These are phyloP conservation scores for Labia minor DNA, from an alignment of 2,888 invertebrate genomes.

Conservation along the genomic window DNA sequence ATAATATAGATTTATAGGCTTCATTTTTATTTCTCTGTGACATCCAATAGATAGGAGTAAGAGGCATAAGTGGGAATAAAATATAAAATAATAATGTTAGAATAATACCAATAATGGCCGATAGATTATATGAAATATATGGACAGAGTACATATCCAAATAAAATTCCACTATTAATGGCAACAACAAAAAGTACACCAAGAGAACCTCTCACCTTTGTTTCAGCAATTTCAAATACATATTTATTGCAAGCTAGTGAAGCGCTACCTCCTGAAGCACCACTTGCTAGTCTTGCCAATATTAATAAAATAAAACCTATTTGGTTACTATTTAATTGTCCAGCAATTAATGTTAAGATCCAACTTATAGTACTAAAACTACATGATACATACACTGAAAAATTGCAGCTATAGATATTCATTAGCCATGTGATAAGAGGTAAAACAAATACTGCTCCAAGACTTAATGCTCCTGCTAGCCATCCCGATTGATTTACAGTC, in stretches of 20 bases:
- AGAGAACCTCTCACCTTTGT: neutral
- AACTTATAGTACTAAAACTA: neutral
- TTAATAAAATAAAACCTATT: neutral
- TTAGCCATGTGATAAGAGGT: neutral
- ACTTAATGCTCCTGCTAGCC: neutral
- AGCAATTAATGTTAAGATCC: neutral
- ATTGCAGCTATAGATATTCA: neutral
- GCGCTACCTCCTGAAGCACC: neutral
- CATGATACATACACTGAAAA: neutral
- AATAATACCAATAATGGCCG: neutral
- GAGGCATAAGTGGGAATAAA: neutral
- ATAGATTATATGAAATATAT: neutral
- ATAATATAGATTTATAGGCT: neutral
- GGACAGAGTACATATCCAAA: neutral
- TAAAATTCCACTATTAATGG: neutral
- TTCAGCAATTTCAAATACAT: neutral
- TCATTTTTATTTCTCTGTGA: neutral
- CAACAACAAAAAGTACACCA: neutral
- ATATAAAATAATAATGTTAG: neutral
- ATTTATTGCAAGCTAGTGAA: neutral
- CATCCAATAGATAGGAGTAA: neutral
- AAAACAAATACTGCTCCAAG: neutral
- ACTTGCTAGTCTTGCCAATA: neutral
- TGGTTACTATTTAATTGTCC: neutral
- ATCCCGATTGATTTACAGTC: neutral